Base-by-base conservation (phyloP, 1,140 invertebrate genomes). In the Patella vulgata region DNA sequence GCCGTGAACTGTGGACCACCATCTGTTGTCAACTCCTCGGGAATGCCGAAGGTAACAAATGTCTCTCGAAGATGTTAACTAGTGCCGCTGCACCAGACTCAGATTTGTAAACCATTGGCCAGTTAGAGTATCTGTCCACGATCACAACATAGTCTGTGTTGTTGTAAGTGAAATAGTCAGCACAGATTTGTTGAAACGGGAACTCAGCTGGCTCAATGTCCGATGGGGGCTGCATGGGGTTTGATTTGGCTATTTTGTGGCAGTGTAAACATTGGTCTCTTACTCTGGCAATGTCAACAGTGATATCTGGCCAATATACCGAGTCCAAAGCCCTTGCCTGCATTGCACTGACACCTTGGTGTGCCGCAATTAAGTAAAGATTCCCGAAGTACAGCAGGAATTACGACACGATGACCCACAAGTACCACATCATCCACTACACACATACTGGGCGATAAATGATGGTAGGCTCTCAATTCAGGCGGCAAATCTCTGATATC, bases 31-130 rank as follows among this genome's bases (percentile, higher is more conserved):
- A 68, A 19, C 47, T 70, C 63, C 0, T 68, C 64, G 17, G 66
- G 58, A 14, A 72, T 72, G 0, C 73, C 64, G 36, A 54, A 72
- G 4, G 70, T 74, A 0, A 66, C 64, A 54, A 71, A 74, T 28
- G 54, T 67, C 0, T 53, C 31, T 2, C 63, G 53, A 12, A 68
- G 50, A 30, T 54, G 50, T 19, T 36, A 1, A 74, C 53, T 9
- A 71, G 53, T 9, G 66, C 60, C 14, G 43, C 2, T 11, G 56
- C 47, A 8, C 69, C 66, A 52, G 46, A 27, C 1, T 17, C 9
- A n/a, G 63, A 33, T 47, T 33, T 44, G 21, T 71, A 63, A 12
- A 71, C 61, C 30, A 74, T 69, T 6, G 68, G 62, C 68, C 65
- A 71, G 51, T 74, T 71, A 8, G 52, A 63, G 46, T 74, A 74